Evolutionary conservation across 2,888 invertebrate genomes (phyloP), one percentile per base, ranked within the genome.

Genomic region (Caenorhabditis sp.): DNA sequence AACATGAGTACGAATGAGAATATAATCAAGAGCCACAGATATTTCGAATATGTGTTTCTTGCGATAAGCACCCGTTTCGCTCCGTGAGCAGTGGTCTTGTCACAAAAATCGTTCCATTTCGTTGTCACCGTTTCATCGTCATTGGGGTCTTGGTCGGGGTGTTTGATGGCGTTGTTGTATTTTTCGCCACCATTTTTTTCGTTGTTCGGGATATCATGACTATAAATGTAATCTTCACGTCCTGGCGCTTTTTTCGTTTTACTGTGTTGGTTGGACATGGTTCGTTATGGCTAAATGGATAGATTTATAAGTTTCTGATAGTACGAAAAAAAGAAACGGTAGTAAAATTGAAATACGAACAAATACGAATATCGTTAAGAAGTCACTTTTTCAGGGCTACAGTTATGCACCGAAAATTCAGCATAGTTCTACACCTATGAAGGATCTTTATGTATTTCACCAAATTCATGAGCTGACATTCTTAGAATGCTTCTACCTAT

Each of bases 1-100:
- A 88, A 82, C 70, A 86, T 82, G n/a, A 69, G 2, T 5, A 85
- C 10, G 31, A 87, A 87, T 2, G 58, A n/a, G 2, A 77, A 26
- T 1, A 86, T 82, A 10, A 85, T 70, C 35, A 84, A n/a, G 2
- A 70, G 59, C 88, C 89, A 89, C 44, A 86, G 61, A n/a, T 69
- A 41, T 19, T 70, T 54, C 16, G 83, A 69, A 26, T 63, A 76
- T 19, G 24, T 47, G 24, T 68, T 85, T 31, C 80, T 82, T 1
- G 88, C 88, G 10, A 87, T 83, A 12, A 88, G 70, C n/a, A 85
- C 64, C 38, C 88, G 80, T 77, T 89, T 89, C 4, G 85, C 86
- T 54, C 88, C 89, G 69, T 89, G 89, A 38, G 89, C 89, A 14
- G 89, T 89, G 7, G 89, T 89, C 63, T 85, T 86, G 63, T 89